A percentile compares a stretch with the other conserved stretches of the same genome.
Evolutionary conservation across 1,140 invertebrate species (phyloP).

Genomic region (Ladona fulva): DNA sequence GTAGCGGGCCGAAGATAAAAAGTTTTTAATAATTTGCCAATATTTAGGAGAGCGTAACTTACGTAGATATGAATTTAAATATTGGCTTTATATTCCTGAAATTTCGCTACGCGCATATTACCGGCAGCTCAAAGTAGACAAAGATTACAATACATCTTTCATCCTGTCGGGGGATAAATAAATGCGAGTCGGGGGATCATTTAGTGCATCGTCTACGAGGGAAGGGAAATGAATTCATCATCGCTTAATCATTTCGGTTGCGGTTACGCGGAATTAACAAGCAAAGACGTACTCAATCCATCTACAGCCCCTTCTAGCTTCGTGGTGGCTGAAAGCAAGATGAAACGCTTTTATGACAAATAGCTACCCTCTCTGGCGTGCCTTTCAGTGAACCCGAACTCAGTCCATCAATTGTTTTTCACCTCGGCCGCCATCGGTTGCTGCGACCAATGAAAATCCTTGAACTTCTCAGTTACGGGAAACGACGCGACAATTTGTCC

Average conservation of each 20-base stretch:
- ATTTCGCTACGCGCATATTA: too few relatives aligned
- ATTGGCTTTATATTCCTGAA: too few relatives aligned
- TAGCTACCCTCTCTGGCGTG: neutral
- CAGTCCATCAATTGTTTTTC: neutral
- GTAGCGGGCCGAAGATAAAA: too few relatives aligned
- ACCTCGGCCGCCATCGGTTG: neutral
- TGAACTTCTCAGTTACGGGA: neutral
- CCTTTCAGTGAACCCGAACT: neutral
- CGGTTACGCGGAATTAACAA: neutral
- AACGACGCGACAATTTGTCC: neutral
- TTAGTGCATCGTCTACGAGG: neutral
- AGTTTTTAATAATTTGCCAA: too few relatives aligned
- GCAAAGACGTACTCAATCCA: conserved; percentile 4
- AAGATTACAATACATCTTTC: too few relatives aligned
- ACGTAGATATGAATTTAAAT: too few relatives aligned
- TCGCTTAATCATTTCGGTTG: conserved; percentile 1
- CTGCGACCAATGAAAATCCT: neutral
- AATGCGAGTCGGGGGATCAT: neutral
- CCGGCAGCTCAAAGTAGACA: too few relatives aligned
- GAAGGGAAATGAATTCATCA: neutral
- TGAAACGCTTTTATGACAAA: conserved; percentile 2
- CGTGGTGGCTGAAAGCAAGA: neutral
- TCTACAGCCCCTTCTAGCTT: neutral
- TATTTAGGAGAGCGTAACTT: too few relatives aligned
- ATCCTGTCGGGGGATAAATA: too few relatives aligned